Evolutionary conservation across 2,888 invertebrate species (phyloP), one percentile per base, ranked within the genome.

Genomic region (Torymus tubicola): DNA sequence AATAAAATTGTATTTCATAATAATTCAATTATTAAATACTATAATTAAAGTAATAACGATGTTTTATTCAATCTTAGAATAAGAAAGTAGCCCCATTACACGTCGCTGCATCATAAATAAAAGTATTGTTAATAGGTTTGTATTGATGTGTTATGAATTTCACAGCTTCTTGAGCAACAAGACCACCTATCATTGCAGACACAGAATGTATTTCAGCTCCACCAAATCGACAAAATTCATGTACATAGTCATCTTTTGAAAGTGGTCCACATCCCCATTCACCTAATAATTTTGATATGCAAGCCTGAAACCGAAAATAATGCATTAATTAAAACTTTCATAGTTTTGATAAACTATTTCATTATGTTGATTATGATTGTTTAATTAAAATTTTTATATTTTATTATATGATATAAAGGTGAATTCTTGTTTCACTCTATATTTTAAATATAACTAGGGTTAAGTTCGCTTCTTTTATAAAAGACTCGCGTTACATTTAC

Each of bases 141-240:
- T 98, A 99, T 92, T 99, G 99, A 87, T 95, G 94, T 2, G 99
- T 99, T 76, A 99, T 93, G 78, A 99, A 92, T 92, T 99, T 99
- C 0, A 87, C 86, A 4, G 95, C 95, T 92, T 99, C 99, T 88
- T 99, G 99, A 10, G 99, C 98, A 42, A 96, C 96, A 89, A 97
- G 96, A 3, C 99, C 99, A 83, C 96, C 97, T 91, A 98, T 92
- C 89, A 96, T 97, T 8, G 99, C 96, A 13, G 99, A 97, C 13
- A 99, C 94, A 52, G 97, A 96, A 91, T 99, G 99, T 81, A 99
- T 92, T 91, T 99, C 99, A 12, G 96, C 94, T 12, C 97, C 98
- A 13, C 99, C 99, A 91, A 97, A 99, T 53, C 98, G 94, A 88
- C 97, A 97, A 92, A 98, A 95, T 92, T 98, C 99, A 91, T 98